Evolutionary conservation across 2,888 invertebrate species (phyloP).

Genomic region (Melieria crassipennis): DNA sequence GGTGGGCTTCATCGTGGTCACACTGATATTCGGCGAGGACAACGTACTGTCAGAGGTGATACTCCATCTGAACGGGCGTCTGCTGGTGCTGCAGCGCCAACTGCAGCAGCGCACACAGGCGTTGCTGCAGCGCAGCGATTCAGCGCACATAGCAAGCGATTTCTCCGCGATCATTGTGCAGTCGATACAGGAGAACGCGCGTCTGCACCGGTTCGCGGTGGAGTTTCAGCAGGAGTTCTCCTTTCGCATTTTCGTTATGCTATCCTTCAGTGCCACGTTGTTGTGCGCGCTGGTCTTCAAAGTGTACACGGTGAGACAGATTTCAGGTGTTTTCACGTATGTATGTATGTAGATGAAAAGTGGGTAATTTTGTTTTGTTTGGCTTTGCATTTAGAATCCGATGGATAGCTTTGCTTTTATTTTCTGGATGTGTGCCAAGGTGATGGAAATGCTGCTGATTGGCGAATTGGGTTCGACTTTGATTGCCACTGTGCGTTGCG

Average conservation of each 20-base stretch:
- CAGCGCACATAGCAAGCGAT: slow-evolving; percentile 42
- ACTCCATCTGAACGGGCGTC: slow-evolving; percentile 54
- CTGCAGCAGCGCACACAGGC: slow-evolving; percentile 39
- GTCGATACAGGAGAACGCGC: slow-evolving; percentile 45
- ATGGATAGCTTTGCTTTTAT: slow-evolving; percentile 45
- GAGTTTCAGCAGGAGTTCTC: slow-evolving; percentile 51
- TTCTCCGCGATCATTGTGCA: slow-evolving; percentile 43
- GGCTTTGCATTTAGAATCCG: slow-evolving; percentile 48
- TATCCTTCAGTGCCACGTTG: slow-evolving; percentile 50
- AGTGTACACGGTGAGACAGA: slow-evolving; percentile 46
- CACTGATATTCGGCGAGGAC: slow-evolving; percentile 51
- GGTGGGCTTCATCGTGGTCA: slow-evolving; percentile 46
- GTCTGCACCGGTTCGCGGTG: slow-evolving; percentile 49
- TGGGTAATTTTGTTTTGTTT: not conserved
- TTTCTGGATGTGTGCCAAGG: slow-evolving; percentile 52
- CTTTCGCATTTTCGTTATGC: slow-evolving; percentile 53
- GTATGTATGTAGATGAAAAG: not conserved
- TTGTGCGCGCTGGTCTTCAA: slow-evolving; percentile 56
- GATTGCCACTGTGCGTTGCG: slow-evolving; percentile 45
- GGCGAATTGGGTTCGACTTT: slow-evolving; percentile 53
- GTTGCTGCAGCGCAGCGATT: slow-evolving; percentile 38
- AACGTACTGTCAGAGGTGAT: slow-evolving; percentile 49
- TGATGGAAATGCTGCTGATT: slow-evolving; percentile 48
- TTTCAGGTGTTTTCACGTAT: not conserved
- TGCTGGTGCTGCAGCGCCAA: slow-evolving; percentile 48